Evolutionary conservation across 2,113 vertebrate species (phyloP).

Genomic region (Labrus mixtus): DNA sequence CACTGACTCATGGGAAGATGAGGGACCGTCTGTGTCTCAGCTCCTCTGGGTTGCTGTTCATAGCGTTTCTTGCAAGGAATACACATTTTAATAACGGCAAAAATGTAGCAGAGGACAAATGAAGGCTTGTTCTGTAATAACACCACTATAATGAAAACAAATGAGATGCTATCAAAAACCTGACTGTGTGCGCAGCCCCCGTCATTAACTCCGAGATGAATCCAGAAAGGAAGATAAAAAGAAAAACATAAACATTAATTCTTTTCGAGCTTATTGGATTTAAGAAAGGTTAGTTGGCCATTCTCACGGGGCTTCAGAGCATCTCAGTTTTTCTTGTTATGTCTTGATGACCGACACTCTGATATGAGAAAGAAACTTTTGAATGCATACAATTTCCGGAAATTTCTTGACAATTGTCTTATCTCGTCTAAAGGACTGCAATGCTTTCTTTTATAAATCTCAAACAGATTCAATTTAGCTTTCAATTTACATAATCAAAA

Average conservation of each 20-base stretch:
- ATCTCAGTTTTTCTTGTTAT: constrained; percentile 16
- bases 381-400: background rate
- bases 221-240: constrained; percentile 4
- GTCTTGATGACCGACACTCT: constrained; percentile 15
- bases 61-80: constrained; percentile 31
- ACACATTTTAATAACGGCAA: constrained; percentile 49
- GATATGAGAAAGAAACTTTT: background rate
- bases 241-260: background rate
- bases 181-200: constrained; percentile 21
- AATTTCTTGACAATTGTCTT: background rate
- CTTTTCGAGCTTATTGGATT: constrained; percentile 17
- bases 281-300: constrained; percentile 8
- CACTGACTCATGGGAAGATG: constrained; percentile 7
- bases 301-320: constrained; percentile 17
- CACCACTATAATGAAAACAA: constrained; percentile 43
- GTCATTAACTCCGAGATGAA: constrained; percentile 13
- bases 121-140: constrained; percentile 17
- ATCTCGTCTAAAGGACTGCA: background rate
- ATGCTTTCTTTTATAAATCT: too few relatives aligned
- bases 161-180: constrained; percentile 44
- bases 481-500: too few relatives aligned
- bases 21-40: background rate
- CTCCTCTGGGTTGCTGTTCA: constrained; percentile 30
- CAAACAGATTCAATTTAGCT: too few relatives aligned
- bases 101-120: constrained; percentile 32